Percentiles rank a stretch among this genome's conserved stretches.
These are phyloP conservation scores for Polyodon spathula DNA, from an alignment of 2,113 vertebrate genomes.

Conservation along the genomic window DNA sequence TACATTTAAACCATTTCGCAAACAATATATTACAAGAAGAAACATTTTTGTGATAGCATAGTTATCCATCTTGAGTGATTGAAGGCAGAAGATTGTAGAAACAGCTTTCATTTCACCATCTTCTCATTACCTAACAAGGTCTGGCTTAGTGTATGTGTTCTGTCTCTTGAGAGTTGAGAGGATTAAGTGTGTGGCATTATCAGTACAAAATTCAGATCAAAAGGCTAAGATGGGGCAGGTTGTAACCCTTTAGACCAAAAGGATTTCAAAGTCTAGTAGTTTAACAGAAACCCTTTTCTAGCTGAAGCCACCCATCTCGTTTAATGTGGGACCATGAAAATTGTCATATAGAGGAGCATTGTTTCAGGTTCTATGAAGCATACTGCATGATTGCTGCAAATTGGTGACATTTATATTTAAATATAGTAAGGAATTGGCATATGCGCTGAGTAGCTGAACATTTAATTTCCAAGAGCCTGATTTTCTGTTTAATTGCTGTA, in stretches of 20 bases:
- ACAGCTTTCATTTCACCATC: slow-evolving; percentile 8
- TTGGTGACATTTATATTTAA: background rate
- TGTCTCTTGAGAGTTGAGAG: slow-evolving; percentile 28
- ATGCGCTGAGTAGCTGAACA: background rate
- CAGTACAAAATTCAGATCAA: slow-evolving; percentile 40
- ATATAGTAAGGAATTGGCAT: slow-evolving; percentile 6
- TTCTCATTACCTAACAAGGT: background rate
- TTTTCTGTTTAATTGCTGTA: too few species aligned
- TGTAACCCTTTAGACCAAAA: slow-evolving; percentile 36
- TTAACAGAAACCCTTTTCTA: slow-evolving; percentile 51
- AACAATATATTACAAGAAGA: background rate
- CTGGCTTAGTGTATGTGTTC: slow-evolving; percentile 10
- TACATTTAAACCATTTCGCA: slow-evolving; percentile 20
- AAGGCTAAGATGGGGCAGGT: slow-evolving; percentile 42
- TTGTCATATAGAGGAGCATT: slow-evolving; percentile 36
- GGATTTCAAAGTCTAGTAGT: slow-evolving; percentile 50
- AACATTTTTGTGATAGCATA: slow-evolving; percentile 35
- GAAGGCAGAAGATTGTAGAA: slow-evolving; percentile 20
- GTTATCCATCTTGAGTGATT: slow-evolving; percentile 35
- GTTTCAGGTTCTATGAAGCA: slow-evolving; percentile 21
- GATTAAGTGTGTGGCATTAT: slow-evolving; percentile 35
- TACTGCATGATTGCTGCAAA: background rate
- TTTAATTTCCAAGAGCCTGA: too few species aligned
- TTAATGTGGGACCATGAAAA: slow-evolving; percentile 45
- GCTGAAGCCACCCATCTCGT: slow-evolving; percentile 38